Base-by-base conservation (phyloP, 2,113 vertebrate species). In the Dipodomys merriami region DNA sequence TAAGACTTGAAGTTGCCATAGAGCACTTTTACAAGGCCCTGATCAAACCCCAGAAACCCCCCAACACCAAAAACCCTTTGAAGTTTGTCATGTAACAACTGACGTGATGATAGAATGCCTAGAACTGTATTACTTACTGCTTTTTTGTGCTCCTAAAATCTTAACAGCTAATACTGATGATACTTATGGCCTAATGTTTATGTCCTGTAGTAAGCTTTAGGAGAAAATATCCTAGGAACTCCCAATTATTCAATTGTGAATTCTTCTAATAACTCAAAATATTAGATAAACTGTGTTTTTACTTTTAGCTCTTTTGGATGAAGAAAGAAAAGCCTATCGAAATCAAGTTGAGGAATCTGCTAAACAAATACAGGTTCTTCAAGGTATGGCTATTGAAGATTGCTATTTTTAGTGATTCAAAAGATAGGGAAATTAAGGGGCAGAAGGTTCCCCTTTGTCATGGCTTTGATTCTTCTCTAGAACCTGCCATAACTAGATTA, bases 291-390 rank as follows among this genome's bases (percentile, higher is more conserved):
- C 80, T 96, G 60, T 65, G 11, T 85, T 97, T 95, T 96, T 78
- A 68, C 76, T 95, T 97, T 62, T 97, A 99, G 99, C 98, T 64
- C 98, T 99, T 53, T 98, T 99, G 96, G 99, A 99, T 97, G 99
- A 99, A 94, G 99, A 99, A 97, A 99, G 98, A 97, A 99, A 98
- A 98, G 98, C 96, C 33, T 99, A 99, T 97, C 97, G 98, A 87
- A 97, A 98, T 94, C 98, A 99, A 98, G 99, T 98, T 46, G 99
- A 99, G 85, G 99, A 99, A 95, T 99, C 99, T 3, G 98, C 98
- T 96, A 99, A 99, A 98, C 99, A 99, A 98, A 99, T 99, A 97
- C 99, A 99, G 96, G 98, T 98, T 97, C 98, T 99, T 86, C 99
- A 99, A 99, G 99, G 99, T 99, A 98, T 44, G 96, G 33, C 53